A percentile compares a stretch with the other conserved stretches of the same genome.
Conservation (phyloP, 2,113 vertebrate species). For the Lepus timidus region DNA sequence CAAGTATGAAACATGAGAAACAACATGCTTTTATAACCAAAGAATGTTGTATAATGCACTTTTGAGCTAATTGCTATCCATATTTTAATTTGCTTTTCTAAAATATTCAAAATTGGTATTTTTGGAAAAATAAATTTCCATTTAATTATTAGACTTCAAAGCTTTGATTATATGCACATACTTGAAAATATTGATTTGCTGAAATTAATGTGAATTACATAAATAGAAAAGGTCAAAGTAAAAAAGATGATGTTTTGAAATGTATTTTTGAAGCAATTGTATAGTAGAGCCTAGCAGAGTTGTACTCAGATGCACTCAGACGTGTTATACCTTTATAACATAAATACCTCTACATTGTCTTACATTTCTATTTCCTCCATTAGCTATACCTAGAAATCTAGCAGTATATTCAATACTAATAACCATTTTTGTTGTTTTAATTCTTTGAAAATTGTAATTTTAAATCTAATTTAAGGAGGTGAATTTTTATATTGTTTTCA, state of each 20-base stretch:
- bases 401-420: slow-evolving; percentile 62
- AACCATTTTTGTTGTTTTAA: slow-evolving; percentile 73
- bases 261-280: slow-evolving; percentile 39
- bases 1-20: not conserved
- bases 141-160: slow-evolving; percentile 41
- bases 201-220: slow-evolving; percentile 57
- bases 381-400: slow-evolving; percentile 42
- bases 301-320: slow-evolving; percentile 43
- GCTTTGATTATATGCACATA: slow-evolving; percentile 26
- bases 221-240: slow-evolving; percentile 22
- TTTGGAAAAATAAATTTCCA: slow-evolving; percentile 46
- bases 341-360: slow-evolving; percentile 53
- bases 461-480: slow-evolving; percentile 66
- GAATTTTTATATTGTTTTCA: slow-evolving; percentile 75
- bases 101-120: slow-evolving; percentile 51
- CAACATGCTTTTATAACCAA: not conserved
- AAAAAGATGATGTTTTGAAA: slow-evolving; percentile 12
- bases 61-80: slow-evolving; percentile 1
- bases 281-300: not conserved
- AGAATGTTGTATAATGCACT: slow-evolving; percentile 29
- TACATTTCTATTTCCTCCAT: slow-evolving; percentile 64
- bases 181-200: slow-evolving; percentile 59
- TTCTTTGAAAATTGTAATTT: slow-evolving; percentile 72
- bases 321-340: not conserved
- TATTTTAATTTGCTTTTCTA: slow-evolving; percentile 70